Percentiles rank a stretch among this genome's conserved stretches.
Conservation (phyloP, 2,113 vertebrate species). For the Hemicordylus capensis region DNA sequence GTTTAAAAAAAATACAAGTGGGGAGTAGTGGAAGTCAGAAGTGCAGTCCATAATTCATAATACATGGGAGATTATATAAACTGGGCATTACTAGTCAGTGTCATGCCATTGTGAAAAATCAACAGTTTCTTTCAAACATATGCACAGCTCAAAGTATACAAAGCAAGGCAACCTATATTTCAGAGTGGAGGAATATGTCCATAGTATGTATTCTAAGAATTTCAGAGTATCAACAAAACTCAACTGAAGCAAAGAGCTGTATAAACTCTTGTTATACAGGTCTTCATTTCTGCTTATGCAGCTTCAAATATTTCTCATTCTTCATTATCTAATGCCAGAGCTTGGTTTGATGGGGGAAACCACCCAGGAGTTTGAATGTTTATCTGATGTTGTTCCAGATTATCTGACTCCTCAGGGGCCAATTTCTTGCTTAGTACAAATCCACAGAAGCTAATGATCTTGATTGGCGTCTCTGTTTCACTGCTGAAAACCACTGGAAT, state of each 20-base stretch:
- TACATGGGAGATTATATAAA: neutral
- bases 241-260: slow-evolving; percentile 21
- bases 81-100: neutral
- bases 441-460: slow-evolving; percentile 7
- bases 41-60: neutral
- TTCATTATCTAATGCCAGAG: slow-evolving; percentile 48
- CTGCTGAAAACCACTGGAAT: slow-evolving; percentile 30
- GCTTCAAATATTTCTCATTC: slow-evolving; percentile 51
- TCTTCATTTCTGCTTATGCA: neutral
- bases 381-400: slow-evolving; percentile 50
- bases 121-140: neutral
- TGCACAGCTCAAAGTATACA: neutral
- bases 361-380: slow-evolving; percentile 52
- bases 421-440: neutral
- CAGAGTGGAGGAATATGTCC: neutral
- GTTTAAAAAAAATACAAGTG: slow-evolving; percentile 13
- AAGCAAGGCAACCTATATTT: neutral
- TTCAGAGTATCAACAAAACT: slow-evolving; percentile 15
- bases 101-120: neutral
- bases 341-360: slow-evolving; percentile 57
- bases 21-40: no score
- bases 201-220: slow-evolving; percentile 7
- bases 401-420: slow-evolving; percentile 41
- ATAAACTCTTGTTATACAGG: neutral
- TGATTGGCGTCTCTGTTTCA: slow-evolving; percentile 30